Percentiles rank a stretch among this genome's conserved stretches.
Conservation (phyloP, 2,888 invertebrate species). For the Ectobius pallidus region DNA sequence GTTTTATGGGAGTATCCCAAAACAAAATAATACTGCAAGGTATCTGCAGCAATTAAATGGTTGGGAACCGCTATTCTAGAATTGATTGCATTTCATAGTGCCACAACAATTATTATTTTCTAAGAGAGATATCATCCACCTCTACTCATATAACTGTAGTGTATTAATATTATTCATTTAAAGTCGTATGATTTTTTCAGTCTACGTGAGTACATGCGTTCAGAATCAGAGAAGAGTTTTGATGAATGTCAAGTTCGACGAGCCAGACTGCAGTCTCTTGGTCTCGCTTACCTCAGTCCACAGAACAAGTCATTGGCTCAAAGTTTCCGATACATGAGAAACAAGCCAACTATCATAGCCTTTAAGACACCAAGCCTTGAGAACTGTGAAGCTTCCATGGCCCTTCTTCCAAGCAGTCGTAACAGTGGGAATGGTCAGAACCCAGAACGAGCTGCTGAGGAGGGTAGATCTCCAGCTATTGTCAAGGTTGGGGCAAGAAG, state of each 20-base stretch:
- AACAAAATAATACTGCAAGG: too few relatives aligned
- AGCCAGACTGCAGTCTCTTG: constrained; percentile 68
- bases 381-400: constrained; percentile 62
- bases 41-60: too few relatives aligned
- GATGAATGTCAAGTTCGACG: constrained; percentile 69
- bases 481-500: neutral
- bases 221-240: constrained; percentile 80
- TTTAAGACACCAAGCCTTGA: constrained; percentile 84
- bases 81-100: too few relatives aligned
- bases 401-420: constrained; percentile 30
- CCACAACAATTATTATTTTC: too few relatives aligned
- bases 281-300: constrained; percentile 72
- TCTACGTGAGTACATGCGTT: constrained; percentile 72
- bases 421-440: constrained; percentile 39
- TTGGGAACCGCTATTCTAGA: too few relatives aligned
- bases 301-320: constrained; percentile 82
- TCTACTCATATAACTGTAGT: too few relatives aligned
- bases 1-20: too few relatives aligned
- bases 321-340: constrained; percentile 87
- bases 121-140: too few relatives aligned
- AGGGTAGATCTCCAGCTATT: constrained; percentile 58
- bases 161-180: too few relatives aligned
- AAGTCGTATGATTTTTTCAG: too few relatives aligned
- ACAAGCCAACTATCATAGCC: constrained; percentile 86
- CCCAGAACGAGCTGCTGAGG: constrained; percentile 63